Evolutionary conservation across 2,113 vertebrate genomes (phyloP).

Genomic region (Climacteris rufus): DNA sequence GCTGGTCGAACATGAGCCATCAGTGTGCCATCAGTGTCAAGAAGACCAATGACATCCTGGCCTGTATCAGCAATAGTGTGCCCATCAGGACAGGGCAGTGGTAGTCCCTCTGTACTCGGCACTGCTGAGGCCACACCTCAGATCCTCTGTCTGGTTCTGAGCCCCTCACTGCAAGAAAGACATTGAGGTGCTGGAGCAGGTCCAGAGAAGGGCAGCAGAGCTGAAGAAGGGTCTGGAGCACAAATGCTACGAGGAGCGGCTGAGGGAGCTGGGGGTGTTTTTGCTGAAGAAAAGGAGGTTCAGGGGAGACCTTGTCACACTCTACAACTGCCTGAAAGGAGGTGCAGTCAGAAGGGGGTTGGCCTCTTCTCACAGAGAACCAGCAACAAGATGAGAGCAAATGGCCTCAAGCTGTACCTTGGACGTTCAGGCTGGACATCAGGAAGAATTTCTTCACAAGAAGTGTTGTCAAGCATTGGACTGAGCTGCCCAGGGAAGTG

Average conservation of each 20-base stretch:
- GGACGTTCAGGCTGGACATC: neutral
- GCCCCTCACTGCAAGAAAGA: rapidly evolving
- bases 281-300: neutral
- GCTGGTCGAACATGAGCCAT: neutral
- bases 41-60: neutral
- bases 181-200: rapidly evolving
- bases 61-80: neutral
- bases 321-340: neutral
- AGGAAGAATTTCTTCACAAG: neutral
- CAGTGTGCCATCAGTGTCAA: rapidly evolving
- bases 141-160: neutral
- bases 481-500: neutral
- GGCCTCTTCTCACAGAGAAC: neutral
- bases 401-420: neutral
- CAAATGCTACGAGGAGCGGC: neutral
- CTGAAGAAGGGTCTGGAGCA: neutral
- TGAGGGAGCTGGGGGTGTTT: neutral
- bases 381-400: neutral
- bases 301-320: neutral
- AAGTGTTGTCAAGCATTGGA: neutral
- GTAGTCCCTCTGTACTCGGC: rapidly evolving
- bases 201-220: neutral
- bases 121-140: rapidly evolving
- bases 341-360: neutral
- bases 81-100: neutral